Percentiles rank a stretch among this genome's conserved stretches.
Conservation (phyloP, 1,140 invertebrate species). For the Drosophila kurseongensis region DNA sequence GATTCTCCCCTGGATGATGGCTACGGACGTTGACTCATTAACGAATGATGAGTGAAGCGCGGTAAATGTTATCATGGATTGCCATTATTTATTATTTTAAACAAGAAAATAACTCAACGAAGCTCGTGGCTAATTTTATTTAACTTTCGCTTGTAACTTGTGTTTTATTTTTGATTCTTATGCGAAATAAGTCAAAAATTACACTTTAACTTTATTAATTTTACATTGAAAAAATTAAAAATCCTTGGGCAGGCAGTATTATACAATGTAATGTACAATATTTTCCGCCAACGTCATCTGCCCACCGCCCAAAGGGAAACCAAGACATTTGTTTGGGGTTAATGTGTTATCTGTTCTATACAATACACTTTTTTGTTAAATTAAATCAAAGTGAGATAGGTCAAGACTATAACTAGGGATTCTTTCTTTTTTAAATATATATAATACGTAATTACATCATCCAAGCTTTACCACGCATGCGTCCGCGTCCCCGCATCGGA, state of each 20-base stretch:
- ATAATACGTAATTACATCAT: conserved; percentile 77
- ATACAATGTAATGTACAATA: background rate
- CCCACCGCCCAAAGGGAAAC: conserved; percentile 22
- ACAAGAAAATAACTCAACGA: conserved; percentile 40
- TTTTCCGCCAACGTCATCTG: conserved; percentile 1
- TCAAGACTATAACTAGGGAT: conserved; percentile 50
- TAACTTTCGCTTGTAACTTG: conserved; percentile 1
- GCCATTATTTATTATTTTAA: background rate
- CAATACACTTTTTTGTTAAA: conserved; percentile 33
- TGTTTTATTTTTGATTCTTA: background rate
- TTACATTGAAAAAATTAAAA: background rate
- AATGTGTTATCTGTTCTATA: conserved; percentile 29
- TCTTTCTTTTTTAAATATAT: conserved; percentile 36
- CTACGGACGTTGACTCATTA: conserved; percentile 11
- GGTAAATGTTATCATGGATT: background rate
- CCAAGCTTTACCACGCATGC: conserved; percentile 82
- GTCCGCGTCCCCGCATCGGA: conserved; percentile 61
- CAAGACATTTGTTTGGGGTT: conserved; percentile 13
- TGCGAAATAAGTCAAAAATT: background rate
- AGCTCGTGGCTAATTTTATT: conserved; percentile 47
- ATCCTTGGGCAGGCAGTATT: background rate
- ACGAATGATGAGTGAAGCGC: conserved; percentile 1
- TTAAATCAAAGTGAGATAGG: conserved; percentile 66
- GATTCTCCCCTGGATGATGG: background rate
- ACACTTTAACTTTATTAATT: background rate